These are phyloP conservation scores for Myotis planiceps DNA, from an alignment of 2,797 vertebrate species.

Conservation along the genomic window DNA sequence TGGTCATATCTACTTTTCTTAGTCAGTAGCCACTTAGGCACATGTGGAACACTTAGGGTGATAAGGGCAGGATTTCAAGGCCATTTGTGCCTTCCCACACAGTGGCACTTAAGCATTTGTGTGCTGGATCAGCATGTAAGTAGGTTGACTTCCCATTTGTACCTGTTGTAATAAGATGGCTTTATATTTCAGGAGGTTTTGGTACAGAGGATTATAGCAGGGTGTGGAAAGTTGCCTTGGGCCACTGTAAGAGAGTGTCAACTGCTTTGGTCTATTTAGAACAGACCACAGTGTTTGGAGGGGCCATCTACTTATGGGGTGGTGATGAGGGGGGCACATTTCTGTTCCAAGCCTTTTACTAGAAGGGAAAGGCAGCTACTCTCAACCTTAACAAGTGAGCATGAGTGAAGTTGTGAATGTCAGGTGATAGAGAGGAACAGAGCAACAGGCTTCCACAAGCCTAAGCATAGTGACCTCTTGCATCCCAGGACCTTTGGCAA, in stretches of 20 bases:
- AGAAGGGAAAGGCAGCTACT: not conserved
- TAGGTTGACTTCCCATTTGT: not conserved
- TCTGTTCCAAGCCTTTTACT: constrained; percentile 3
- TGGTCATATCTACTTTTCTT: not conserved
- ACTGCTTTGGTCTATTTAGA: constrained; percentile 43
- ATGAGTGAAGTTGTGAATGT: not conserved
- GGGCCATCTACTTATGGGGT: not conserved
- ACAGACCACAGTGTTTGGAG: constrained; percentile 40
- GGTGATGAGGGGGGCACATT: not conserved
- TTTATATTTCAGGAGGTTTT: constrained; percentile 7
- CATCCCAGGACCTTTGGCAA: constrained; percentile 75
- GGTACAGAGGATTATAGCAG: not conserved
- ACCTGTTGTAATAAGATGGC: not conserved
- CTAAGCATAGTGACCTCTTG: constrained; percentile 75
- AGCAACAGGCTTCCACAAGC: constrained; percentile 14
- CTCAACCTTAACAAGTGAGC: constrained; percentile 9
- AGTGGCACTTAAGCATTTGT: not conserved
- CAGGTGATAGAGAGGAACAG: not conserved
- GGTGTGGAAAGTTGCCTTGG: constrained; percentile 28
- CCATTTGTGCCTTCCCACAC: not conserved
- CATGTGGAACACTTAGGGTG: not conserved
- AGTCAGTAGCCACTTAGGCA: not conserved
- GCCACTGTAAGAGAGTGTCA: constrained; percentile 48
- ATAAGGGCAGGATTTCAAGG: constrained; percentile 19
- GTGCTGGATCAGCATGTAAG: not conserved